A percentile compares a stretch with the other conserved stretches of the same genome.
Evolutionary conservation across 2,113 vertebrate genomes (phyloP).

Genomic region (Azemiops feae): DNA sequence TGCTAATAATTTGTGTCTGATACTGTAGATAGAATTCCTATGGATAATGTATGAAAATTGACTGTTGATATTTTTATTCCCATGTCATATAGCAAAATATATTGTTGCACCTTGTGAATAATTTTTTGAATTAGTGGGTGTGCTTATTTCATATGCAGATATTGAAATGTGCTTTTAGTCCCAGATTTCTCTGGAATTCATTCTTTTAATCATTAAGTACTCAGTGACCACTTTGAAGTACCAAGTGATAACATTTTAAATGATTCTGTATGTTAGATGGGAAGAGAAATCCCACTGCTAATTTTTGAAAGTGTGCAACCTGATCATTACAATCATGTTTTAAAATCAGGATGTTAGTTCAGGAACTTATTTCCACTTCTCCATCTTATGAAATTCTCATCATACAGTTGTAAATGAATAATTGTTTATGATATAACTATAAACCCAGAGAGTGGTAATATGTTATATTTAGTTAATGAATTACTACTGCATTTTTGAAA

Average conservation of each 20-base stretch:
- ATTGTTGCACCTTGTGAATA: neutral
- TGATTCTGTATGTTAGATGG: neutral
- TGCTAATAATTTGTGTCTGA: neutral
- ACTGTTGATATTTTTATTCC: neutral
- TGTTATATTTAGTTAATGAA: neutral
- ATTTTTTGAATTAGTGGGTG: too few species aligned
- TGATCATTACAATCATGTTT: neutral
- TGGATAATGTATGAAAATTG: neutral
- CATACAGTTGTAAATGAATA: neutral
- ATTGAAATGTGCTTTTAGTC: neutral
- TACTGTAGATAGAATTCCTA: neutral
- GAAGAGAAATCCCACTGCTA: neutral
- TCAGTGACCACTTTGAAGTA: neutral
- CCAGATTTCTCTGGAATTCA: neutral
- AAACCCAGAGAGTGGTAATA: neutral
- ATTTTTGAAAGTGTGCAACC: neutral
- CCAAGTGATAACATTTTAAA: neutral
- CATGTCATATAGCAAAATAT: too few species aligned
- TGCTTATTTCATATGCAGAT: neutral
- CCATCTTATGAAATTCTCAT: neutral
- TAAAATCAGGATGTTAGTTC: neutral
- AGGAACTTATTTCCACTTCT: neutral
- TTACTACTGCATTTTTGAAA: neutral
- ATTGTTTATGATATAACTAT: neutral
- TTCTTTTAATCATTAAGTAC: neutral